Conservation (phyloP, 1,140 invertebrate species). For the Lepidostoma basale region DNA sequence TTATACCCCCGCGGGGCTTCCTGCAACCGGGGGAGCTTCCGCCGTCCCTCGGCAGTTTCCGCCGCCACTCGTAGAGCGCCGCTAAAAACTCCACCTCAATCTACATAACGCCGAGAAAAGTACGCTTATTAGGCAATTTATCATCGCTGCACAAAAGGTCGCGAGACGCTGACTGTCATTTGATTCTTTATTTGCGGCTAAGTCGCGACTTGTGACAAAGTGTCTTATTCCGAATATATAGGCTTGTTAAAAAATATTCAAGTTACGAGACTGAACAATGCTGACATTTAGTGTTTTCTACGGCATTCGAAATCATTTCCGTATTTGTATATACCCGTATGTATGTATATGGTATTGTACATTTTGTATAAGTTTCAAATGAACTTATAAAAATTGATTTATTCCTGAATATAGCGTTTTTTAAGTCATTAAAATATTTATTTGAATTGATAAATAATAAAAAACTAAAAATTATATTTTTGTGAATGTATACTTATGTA, state of each 20-base stretch:
- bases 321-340: no score
- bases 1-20: conserved; percentile 24
- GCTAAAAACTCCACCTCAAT: conserved; percentile 25
- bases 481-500: no score
- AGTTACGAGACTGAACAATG: background rate
- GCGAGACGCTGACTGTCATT: no score
- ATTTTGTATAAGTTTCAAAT: no score
- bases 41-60: conserved; percentile 8
- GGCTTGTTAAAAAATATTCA: no score
- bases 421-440: no score
- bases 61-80: conserved; percentile 1
- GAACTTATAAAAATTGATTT: no score
- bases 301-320: background rate
- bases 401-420: no score
- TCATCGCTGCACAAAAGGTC: background rate
- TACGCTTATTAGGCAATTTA: conserved; percentile 14
- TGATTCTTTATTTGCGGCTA: no score
- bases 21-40: conserved; percentile 11
- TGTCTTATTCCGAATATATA: background rate
- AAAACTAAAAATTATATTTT: no score
- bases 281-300: background rate
- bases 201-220: background rate
- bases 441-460: no score
- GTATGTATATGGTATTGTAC: no score
- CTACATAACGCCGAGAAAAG: background rate